A percentile compares a stretch with the other conserved stretches of the same genome.
phyloP scores from a whole-genome alignment of 2,113 vertebrate species.

The Kryptolebias marmoratus region DNA sequence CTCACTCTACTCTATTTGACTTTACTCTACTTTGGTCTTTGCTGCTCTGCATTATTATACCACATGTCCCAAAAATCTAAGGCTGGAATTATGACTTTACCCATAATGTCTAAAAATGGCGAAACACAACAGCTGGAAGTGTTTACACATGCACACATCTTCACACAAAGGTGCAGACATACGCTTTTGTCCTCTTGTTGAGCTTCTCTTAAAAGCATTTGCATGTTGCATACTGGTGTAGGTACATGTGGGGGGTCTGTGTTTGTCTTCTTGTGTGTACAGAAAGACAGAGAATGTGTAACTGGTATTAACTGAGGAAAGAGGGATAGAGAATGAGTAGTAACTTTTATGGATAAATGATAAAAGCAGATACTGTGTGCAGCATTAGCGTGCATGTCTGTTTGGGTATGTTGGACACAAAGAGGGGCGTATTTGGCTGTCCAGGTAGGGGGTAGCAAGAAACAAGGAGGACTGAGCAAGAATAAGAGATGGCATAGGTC shows the following conservation, averaged over 20 bases:
- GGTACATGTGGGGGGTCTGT: conserved; percentile 12
- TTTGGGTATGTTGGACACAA: conserved; percentile 2
- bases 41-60: too few relatives aligned
- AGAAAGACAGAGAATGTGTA: conserved; percentile 22
- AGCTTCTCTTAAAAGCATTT: conserved; percentile 70
- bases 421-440: conserved; percentile 22
- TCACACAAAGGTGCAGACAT: conserved; percentile 33
- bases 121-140: conserved; percentile 31
- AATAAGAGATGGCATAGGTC: conserved; percentile 4
- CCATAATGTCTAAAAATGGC: neutral
- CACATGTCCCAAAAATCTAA: too few relatives aligned
- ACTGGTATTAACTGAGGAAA: conserved; percentile 17
- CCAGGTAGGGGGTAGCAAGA: conserved; percentile 21
- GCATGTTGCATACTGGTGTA: conserved; percentile 57
- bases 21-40: too few relatives aligned
- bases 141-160: conserved; percentile 24
- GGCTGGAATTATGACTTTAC: too few relatives aligned
- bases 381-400: conserved; percentile 7
- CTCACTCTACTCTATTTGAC: too few relatives aligned
- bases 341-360: conserved; percentile 7
- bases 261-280: conserved; percentile 25
- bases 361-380: conserved; percentile 22
- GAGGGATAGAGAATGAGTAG: neutral
- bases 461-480: conserved; percentile 23
- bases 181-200: conserved; percentile 25